Evolutionary conservation across 1,140 invertebrate species (phyloP).

Genomic region (Phenacoccus solenopsis): DNA sequence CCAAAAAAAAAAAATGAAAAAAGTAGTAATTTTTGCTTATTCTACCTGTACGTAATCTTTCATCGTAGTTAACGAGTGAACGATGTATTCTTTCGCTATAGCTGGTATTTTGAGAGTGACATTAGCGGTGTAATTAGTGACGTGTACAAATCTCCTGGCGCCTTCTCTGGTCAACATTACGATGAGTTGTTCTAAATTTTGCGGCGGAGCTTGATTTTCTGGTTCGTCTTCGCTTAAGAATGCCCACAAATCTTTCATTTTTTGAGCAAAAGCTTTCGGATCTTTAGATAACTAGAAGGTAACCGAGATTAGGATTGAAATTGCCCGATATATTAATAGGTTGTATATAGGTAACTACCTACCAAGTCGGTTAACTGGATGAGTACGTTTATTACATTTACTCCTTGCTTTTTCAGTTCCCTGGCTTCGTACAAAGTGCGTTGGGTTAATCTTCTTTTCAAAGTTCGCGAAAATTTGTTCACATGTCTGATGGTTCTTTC

Average conservation of each 20-base stretch:
- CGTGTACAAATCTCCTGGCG: constrained; percentile 56
- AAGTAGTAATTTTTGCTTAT: neutral
- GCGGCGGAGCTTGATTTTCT: constrained; percentile 64
- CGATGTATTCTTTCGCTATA: neutral
- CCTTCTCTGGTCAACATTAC: constrained; percentile 58
- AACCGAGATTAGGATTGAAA: constrained; percentile 22
- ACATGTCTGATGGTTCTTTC: constrained; percentile 60
- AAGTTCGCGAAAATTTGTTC: constrained; percentile 51
- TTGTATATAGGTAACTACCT: constrained; percentile 32
- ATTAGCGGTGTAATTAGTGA: constrained; percentile 44
- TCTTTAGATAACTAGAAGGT: constrained; percentile 51
- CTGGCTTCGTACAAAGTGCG: constrained; percentile 57
- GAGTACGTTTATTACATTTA: constrained; percentile 59
- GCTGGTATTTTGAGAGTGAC: constrained; percentile 28
- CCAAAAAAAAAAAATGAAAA: too few relatives aligned
- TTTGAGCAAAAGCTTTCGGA: constrained; percentile 56
- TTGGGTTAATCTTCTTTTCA: constrained; percentile 54
- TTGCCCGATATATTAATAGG: neutral
- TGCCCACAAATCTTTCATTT: constrained; percentile 54
- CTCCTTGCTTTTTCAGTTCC: constrained; percentile 60
- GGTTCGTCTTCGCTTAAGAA: constrained; percentile 59
- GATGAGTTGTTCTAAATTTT: constrained; percentile 58
- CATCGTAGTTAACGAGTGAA: neutral
- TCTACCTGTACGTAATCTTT: neutral
- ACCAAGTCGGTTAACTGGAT: constrained; percentile 62